Conservation (phyloP, 2,888 invertebrate species). For the Noctua pronuba region DNA sequence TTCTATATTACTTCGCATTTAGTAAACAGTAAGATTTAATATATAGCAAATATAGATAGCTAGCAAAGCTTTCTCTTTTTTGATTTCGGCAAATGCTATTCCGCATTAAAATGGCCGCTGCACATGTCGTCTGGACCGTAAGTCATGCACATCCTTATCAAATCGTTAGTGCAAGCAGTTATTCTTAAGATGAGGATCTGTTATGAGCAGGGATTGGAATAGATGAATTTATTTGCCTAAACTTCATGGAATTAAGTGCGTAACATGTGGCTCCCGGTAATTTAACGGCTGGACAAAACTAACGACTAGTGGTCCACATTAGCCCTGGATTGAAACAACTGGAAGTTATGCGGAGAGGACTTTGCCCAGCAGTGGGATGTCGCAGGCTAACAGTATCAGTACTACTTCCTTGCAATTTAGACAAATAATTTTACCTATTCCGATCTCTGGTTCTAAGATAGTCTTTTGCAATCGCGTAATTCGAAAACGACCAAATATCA, state of each 20-base stretch:
- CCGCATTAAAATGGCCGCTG: too few relatives aligned
- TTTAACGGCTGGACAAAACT: too few relatives aligned
- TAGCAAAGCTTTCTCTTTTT: neutral
- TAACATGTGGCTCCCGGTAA: too few relatives aligned
- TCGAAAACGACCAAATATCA: neutral
- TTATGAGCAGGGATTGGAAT: neutral
- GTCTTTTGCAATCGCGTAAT: neutral
- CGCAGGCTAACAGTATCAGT: too few relatives aligned
- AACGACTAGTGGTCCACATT: too few relatives aligned
- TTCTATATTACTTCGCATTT: neutral
- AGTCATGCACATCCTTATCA: neutral
- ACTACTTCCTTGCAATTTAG: neutral
- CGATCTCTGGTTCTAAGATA: neutral
- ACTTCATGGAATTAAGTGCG: too few relatives aligned
- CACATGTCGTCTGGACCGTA: neutral
- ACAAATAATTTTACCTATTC: neutral
- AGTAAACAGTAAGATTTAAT: neutral
- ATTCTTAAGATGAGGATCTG: neutral
- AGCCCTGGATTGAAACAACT: too few relatives aligned
- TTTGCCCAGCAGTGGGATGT: too few relatives aligned
- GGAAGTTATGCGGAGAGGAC: too few relatives aligned
- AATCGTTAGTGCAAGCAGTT: neutral
- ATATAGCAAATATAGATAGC: too few relatives aligned
- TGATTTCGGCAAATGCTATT: neutral
- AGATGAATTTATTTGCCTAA: too few relatives aligned